Conservation (phyloP, 2,113 vertebrate genomes). For the Microtus oregoni region DNA sequence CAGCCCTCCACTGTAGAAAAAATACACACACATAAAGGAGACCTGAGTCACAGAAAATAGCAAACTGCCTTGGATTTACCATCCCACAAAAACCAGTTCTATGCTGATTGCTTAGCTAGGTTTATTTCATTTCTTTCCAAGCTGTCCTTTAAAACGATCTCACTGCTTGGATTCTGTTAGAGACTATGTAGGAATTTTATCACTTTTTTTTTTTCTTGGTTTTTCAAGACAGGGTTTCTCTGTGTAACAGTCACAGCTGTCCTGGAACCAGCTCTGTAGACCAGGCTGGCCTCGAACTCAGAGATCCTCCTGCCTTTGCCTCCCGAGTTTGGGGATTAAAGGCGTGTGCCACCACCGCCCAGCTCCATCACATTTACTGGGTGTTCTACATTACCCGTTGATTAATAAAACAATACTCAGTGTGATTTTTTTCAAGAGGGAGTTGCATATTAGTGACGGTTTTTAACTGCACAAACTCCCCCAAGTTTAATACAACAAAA, state of each 20-base stretch:
- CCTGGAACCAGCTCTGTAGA: no score
- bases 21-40: slow-evolving; percentile 3
- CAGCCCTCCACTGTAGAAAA: slow-evolving; percentile 21
- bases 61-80: not conserved
- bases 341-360: no score
- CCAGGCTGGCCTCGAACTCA: no score
- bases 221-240: no score
- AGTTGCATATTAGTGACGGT: slow-evolving; percentile 25
- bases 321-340: no score
- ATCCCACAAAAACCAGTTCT: not conserved
- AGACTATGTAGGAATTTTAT: not conserved
- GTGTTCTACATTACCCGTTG: slow-evolving; percentile 15
- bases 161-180: not conserved
- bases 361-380: not conserved
- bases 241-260: no score
- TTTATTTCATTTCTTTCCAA: slow-evolving; percentile 29
- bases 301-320: no score
- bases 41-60: not conserved
- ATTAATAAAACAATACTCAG: slow-evolving; percentile 4
- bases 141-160: slow-evolving; percentile 8
- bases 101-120: not conserved
- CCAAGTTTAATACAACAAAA: not conserved
- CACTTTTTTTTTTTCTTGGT: not conserved
- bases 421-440: not conserved
- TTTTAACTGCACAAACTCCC: slow-evolving; percentile 32